These are phyloP conservation scores for Oikopleura albicans DNA, from an alignment of 23 tunicate genomes.

Conservation along the genomic window DNA sequence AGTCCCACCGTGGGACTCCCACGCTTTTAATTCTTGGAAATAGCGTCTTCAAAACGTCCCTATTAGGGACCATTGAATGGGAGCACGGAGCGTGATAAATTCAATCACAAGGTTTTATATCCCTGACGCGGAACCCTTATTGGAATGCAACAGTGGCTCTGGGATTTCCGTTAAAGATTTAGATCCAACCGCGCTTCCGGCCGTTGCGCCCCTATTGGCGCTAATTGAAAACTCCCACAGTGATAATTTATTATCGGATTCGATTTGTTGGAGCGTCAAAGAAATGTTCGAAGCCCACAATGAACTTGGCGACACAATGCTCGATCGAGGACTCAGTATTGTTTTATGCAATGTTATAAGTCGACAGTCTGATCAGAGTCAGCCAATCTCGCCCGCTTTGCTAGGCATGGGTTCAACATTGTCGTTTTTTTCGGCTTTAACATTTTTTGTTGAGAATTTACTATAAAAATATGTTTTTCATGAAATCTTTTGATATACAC, in stretches of 20 bases:
- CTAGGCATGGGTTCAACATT: no score
- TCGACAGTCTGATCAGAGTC: neutral
- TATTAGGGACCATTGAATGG: no score
- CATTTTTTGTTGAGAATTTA: no score
- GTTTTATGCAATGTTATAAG: neutral
- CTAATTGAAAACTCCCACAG: neutral
- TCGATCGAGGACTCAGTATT: constrained; percentile 7
- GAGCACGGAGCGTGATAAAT: no score
- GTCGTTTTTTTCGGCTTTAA: no score
- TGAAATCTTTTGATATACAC: no score
- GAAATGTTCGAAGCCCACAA: neutral
- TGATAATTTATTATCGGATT: neutral
- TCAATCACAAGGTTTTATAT: no score
- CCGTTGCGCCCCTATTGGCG: neutral
- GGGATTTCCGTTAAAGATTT: neutral
- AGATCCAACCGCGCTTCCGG: constrained; percentile 11
- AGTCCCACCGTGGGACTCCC: no score
- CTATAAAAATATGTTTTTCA: no score
- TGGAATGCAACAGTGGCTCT: constrained; percentile 13
- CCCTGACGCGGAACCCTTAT: no score
- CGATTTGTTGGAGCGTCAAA: neutral
- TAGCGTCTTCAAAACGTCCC: no score
- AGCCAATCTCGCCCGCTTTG: constrained; percentile 9
- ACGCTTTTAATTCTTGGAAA: no score
- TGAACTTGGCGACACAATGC: constrained; percentile 10